Conservation (phyloP, 2,113 vertebrate species). For the Eulemur rufifrons region DNA sequence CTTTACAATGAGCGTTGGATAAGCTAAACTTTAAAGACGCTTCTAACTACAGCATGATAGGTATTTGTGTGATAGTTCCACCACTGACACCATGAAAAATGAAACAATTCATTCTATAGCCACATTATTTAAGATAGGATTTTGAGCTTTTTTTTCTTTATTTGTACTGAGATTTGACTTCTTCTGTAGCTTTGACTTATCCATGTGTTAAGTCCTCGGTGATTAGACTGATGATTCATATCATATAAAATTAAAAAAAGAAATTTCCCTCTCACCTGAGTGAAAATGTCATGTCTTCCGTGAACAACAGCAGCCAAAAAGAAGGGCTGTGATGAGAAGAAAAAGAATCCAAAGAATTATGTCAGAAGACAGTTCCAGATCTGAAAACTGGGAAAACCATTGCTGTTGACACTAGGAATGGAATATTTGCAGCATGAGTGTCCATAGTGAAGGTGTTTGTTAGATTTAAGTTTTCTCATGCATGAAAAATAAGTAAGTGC, state of each 20-base stretch:
- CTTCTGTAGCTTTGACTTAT: constrained; percentile 5
- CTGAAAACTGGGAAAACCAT: not conserved
- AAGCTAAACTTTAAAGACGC: not conserved
- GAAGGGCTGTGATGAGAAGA: not conserved
- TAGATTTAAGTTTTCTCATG: not conserved
- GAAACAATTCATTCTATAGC: not conserved
- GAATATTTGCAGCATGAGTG: not conserved
- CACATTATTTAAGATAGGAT: not conserved
- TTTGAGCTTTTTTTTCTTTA: not conserved
- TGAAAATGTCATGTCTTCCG: not conserved
- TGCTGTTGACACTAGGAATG: not conserved
- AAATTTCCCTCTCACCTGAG: not conserved
- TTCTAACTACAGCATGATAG: not conserved
- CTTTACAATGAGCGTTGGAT: not conserved
- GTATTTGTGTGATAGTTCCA: not conserved
- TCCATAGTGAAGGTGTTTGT: not conserved
- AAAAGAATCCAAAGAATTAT: not conserved
- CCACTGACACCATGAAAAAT: not conserved
- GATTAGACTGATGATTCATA: not conserved
- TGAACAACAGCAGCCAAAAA: not conserved
- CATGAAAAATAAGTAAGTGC: not conserved
- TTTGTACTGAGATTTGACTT: not conserved
- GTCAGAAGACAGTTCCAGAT: not conserved
- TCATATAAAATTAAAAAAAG: not conserved
- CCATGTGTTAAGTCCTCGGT: not conserved